A percentile compares a stretch with the other conserved stretches of the same genome.
Conservation (phyloP, 1,140 invertebrate species). For the Drosophila saltans region DNA sequence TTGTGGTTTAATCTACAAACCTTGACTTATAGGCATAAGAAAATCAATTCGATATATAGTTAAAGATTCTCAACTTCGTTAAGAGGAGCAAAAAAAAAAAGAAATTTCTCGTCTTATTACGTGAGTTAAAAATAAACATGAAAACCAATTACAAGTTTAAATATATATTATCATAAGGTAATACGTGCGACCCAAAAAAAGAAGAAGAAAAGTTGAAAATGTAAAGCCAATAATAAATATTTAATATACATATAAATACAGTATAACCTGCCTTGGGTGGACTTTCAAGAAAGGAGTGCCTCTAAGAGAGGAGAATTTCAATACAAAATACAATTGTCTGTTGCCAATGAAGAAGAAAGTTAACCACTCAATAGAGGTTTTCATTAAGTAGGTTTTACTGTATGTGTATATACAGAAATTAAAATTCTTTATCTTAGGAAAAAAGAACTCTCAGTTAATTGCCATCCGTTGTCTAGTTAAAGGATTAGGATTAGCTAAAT, state of each 20-base stretch:
- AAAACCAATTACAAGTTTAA: constrained; percentile 15
- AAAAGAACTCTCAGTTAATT: background rate
- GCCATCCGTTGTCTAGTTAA: constrained; percentile 12
- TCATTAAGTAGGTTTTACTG: too few species aligned
- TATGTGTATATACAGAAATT: background rate
- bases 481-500: constrained; percentile 59
- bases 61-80: background rate
- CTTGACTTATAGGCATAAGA: constrained; percentile 1
- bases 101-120: constrained; percentile 15
- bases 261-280: too few species aligned
- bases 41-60: background rate
- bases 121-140: constrained; percentile 49
- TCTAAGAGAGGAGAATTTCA: too few species aligned
- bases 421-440: constrained; percentile 2
- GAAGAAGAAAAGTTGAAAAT: constrained; percentile 18
- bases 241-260: constrained; percentile 22
- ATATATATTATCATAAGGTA: constrained; percentile 17
- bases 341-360: too few species aligned
- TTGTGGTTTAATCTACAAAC: background rate
- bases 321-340: too few species aligned
- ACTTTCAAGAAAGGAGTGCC: too few species aligned
- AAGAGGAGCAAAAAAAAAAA: background rate
- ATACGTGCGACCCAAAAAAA: constrained; percentile 51
- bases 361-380: too few species aligned
- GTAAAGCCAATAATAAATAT: background rate